Conservation (phyloP, 2,888 invertebrate species). For the Conistra vaccinii region DNA sequence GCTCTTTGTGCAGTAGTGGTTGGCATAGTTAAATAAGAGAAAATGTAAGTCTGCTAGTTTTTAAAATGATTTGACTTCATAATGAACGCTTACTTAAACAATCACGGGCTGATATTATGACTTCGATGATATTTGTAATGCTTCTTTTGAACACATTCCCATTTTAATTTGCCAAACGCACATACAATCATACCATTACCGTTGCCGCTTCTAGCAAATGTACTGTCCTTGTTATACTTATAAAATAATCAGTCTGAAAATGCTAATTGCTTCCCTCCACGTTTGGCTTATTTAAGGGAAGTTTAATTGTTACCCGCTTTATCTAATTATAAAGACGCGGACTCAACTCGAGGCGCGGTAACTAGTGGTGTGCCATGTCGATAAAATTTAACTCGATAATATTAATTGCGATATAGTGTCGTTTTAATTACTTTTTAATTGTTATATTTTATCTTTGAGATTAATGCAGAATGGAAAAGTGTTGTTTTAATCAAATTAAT, state of each 20-base stretch:
- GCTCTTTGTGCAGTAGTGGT: neutral
- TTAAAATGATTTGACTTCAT: neutral
- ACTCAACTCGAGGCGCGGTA: slow-evolving; percentile 76
- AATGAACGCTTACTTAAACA: too few relatives aligned
- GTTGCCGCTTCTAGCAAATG: slow-evolving; percentile 48
- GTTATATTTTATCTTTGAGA: slow-evolving; percentile 32
- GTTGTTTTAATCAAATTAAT: slow-evolving; percentile 32
- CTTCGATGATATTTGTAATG: neutral
- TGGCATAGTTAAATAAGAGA: neutral
- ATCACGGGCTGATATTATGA: neutral
- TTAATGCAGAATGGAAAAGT: slow-evolving; percentile 23
- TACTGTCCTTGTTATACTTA: slow-evolving; percentile 69
- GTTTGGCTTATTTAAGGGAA: slow-evolving; percentile 89
- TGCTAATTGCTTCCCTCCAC: slow-evolving; percentile 85
- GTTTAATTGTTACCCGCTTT: slow-evolving; percentile 89
- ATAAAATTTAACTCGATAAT: slow-evolving; percentile 70
- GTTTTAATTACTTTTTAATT: slow-evolving; percentile 35
- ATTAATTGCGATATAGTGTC: slow-evolving; percentile 26
- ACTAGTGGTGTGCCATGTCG: slow-evolving; percentile 63
- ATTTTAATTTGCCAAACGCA: neutral
- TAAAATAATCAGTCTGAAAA: slow-evolving; percentile 87
- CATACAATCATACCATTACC: neutral
- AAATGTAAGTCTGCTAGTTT: neutral
- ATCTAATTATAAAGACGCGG: slow-evolving; percentile 89
- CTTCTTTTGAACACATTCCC: neutral